Evolutionary conservation across 2,888 invertebrate genomes (phyloP).

Genomic region (Lottia scabra): DNA sequence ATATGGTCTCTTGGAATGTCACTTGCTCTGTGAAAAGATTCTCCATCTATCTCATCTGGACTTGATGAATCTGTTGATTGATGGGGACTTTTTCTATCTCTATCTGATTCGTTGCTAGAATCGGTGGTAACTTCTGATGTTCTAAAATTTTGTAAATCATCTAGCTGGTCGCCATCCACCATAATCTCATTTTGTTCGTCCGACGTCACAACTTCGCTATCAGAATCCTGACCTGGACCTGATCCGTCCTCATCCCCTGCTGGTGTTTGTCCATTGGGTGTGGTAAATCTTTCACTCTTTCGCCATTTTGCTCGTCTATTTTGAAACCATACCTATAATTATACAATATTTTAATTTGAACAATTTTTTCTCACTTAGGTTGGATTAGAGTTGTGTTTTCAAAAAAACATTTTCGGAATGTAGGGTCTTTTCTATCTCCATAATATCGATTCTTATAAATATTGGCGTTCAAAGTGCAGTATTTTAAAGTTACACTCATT

Average conservation of each 20-base stretch:
- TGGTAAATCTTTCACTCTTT: conserved; percentile 73
- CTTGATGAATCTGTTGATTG: neutral
- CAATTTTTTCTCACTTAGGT: too few species aligned
- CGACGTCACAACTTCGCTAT: neutral
- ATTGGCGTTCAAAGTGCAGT: too few species aligned
- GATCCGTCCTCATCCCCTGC: neutral
- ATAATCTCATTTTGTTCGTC: neutral
- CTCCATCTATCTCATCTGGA: neutral
- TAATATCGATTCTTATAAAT: too few species aligned
- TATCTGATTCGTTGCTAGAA: neutral
- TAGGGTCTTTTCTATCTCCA: too few species aligned
- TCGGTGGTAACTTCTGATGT: neutral
- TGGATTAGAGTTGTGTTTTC: too few species aligned
- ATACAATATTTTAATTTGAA: too few species aligned
- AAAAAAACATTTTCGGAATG: too few species aligned
- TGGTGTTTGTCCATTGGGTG: conserved; percentile 18
- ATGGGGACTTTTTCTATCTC: neutral
- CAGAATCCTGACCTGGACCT: neutral
- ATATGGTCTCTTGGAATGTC: neutral
- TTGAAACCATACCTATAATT: conserved; percentile 38
- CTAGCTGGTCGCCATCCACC: neutral
- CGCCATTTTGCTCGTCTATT: conserved; percentile 67
- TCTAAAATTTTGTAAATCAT: neutral
- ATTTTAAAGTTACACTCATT: too few species aligned
- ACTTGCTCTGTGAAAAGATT: neutral